phyloP scores from a whole-genome alignment of 2,797 vertebrate genomes.

The Euphonia xanthogaster region DNA sequence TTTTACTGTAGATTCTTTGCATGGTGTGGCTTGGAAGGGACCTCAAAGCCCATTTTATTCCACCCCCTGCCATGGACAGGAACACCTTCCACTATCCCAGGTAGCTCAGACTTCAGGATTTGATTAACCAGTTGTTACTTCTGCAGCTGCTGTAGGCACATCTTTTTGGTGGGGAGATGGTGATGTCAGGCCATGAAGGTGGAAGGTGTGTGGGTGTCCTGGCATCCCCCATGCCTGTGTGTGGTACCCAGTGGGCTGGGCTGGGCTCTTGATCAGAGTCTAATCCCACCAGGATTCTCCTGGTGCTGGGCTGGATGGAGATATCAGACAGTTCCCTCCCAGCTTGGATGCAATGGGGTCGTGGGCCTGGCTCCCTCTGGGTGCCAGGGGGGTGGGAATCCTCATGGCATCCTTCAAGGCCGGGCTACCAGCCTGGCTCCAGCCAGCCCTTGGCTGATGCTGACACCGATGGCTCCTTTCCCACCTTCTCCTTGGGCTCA shows the following conservation, averaged over 20 bases:
- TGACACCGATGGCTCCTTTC: not conserved
- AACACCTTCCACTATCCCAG: not conserved
- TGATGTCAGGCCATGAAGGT: not conserved
- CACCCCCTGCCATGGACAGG: not conserved
- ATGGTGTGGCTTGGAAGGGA: not conserved
- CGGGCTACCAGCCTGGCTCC: not conserved
- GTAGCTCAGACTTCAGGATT: not conserved
- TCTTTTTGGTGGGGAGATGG: not conserved
- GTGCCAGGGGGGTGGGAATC: rapidly evolving
- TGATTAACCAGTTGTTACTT: not conserved
- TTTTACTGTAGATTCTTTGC: not conserved
- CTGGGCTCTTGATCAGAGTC: not conserved
- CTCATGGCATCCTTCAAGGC: rapidly evolving
- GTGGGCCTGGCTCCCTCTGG: not conserved
- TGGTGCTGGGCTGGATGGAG: not conserved
- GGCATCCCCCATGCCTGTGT: rapidly evolving
- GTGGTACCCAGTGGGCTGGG: not conserved
- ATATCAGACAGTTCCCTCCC: too few relatives aligned
- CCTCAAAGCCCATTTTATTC: not conserved
- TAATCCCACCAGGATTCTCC: not conserved
- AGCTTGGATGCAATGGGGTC: not conserved
- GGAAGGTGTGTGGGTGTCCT: too few relatives aligned
- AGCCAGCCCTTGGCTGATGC: too few relatives aligned
- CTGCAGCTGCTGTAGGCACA: not conserved
- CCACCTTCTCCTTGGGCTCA: not conserved